phyloP scores from a whole-genome alignment of 2,797 vertebrate genomes.

The Tokudaia muenninki region DNA sequence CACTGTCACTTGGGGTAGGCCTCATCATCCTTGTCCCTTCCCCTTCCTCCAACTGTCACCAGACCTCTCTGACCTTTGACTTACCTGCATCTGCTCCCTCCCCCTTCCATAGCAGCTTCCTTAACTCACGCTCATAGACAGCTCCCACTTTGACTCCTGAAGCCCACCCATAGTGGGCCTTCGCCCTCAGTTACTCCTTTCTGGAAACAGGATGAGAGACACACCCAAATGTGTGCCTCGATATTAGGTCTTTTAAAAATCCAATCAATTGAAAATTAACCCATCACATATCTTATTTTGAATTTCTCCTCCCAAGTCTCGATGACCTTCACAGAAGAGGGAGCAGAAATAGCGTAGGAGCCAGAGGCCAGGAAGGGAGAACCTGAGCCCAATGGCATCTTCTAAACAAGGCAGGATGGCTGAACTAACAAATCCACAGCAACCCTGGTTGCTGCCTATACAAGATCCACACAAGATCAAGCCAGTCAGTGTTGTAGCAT shows the following conservation, averaged over 20 bases:
- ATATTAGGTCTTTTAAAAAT: neutral
- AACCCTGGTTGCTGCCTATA: neutral
- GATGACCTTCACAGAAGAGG: neutral
- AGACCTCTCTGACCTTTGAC: neutral
- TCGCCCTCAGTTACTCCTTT: neutral
- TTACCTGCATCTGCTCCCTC: neutral
- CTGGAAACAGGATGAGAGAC: neutral
- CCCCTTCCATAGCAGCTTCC: neutral
- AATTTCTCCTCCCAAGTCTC: neutral
- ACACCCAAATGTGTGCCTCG: neutral
- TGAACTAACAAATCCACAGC: neutral
- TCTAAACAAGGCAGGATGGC: neutral
- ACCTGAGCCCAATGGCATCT: neutral
- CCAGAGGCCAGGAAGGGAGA: neutral
- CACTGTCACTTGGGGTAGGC: neutral
- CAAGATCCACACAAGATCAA: neutral
- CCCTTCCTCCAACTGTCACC: neutral
- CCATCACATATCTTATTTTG: neutral
- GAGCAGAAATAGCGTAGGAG: neutral
- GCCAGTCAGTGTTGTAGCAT: neutral
- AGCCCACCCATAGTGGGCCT: no score
- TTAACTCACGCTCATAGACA: neutral
- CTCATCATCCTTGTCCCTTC: neutral
- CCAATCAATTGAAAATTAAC: neutral
- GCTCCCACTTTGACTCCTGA: neutral